Evolutionary conservation across 2,113 vertebrate genomes (phyloP).

Genomic region (Pipa parva): DNA sequence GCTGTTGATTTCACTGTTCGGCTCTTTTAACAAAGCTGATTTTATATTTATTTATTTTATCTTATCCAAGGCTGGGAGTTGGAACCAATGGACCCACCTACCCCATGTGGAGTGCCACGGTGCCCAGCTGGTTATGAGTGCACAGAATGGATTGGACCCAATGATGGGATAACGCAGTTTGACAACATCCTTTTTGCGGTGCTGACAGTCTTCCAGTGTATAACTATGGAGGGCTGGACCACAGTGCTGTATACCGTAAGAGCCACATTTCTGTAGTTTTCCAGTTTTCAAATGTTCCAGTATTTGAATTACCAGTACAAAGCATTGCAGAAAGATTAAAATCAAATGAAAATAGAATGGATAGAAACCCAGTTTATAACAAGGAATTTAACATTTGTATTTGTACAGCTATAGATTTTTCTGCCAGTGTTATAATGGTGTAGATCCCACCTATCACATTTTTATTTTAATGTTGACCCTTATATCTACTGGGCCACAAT

Average conservation of each 20-base stretch:
- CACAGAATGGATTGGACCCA: conserved; percentile 88
- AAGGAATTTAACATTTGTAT: too few relatives aligned
- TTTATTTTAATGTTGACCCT: too few relatives aligned
- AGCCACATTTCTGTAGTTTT: background rate
- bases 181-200: conserved; percentile 98
- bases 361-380: too few relatives aligned
- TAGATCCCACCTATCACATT: too few relatives aligned
- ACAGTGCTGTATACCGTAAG: conserved; percentile 95
- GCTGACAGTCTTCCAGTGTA: conserved; percentile 98
- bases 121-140: conserved; percentile 83
- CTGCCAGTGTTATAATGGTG: too few relatives aligned
- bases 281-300: background rate
- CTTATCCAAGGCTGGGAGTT: conserved; percentile 58
- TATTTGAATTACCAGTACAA: too few relatives aligned
- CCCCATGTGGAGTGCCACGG: conserved; percentile 79
- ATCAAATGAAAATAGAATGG: too few relatives aligned
- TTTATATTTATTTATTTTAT: conserved; percentile 3
- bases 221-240: conserved; percentile 99
- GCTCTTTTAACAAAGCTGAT: background rate
- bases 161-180: conserved; percentile 96
- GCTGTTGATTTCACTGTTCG: too few relatives aligned
- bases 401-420: too few relatives aligned
- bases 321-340: too few relatives aligned
- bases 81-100: conserved; percentile 71
- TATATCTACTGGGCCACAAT: too few relatives aligned